These are phyloP conservation scores for Hyla sarda DNA, from an alignment of 2,113 vertebrate genomes.

Conservation along the genomic window DNA sequence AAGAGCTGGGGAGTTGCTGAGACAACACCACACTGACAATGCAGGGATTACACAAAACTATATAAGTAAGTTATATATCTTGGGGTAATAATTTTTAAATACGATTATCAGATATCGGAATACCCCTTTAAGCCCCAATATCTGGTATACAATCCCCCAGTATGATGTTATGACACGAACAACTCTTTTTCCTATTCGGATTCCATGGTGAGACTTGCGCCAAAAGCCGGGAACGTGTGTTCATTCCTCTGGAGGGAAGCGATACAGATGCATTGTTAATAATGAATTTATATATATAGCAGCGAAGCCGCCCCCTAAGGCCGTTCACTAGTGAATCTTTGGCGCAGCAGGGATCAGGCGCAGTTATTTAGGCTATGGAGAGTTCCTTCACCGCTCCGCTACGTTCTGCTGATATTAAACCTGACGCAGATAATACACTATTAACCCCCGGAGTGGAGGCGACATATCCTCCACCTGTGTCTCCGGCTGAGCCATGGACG, in stretches of 20 bases:
- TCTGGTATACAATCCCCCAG: neutral
- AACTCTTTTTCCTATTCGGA: neutral
- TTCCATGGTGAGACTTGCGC: neutral
- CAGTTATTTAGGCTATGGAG: neutral
- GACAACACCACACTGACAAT: too few species aligned
- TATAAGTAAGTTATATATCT: too few species aligned
- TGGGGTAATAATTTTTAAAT: too few species aligned
- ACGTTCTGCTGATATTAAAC: neutral
- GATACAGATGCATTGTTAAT: neutral
- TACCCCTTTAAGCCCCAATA: neutral
- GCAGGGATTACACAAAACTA: too few species aligned
- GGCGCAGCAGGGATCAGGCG: neutral
- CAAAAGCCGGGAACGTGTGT: neutral
- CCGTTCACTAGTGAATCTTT: neutral
- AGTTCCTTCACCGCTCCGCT: neutral
- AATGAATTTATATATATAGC: constrained; percentile 14
- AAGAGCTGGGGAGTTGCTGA: too few species aligned
- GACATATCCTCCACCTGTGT: neutral
- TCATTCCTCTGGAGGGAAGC: neutral
- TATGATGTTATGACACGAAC: neutral
- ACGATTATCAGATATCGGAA: too few species aligned
- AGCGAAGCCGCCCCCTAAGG: neutral
- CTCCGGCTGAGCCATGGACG: neutral
- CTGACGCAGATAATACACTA: neutral
- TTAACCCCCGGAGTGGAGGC: neutral